These are phyloP conservation scores for Phoenicopterus ruber DNA, from an alignment of 2,113 vertebrate species.

Conservation along the genomic window DNA sequence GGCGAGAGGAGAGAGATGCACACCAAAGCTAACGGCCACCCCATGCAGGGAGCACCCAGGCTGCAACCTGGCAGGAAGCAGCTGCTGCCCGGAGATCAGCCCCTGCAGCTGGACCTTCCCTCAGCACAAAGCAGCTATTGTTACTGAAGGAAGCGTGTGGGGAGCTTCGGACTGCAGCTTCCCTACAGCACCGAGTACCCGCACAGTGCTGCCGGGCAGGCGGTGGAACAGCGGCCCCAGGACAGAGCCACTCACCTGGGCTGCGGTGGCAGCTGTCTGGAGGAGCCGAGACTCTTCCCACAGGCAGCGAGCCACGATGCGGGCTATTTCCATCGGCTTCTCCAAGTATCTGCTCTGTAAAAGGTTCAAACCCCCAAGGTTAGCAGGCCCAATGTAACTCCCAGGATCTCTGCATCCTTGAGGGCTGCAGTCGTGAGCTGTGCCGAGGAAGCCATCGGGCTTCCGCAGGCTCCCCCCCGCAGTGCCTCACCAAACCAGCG, in stretches of 20 bases:
- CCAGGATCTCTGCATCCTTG: accelerated
- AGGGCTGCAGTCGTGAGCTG: accelerated
- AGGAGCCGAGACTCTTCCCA: conserved; percentile 95
- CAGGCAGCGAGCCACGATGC: conserved; percentile 93
- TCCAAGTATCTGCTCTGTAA: conserved; percentile 93
- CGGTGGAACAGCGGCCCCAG: accelerated
- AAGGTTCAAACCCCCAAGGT: not conserved
- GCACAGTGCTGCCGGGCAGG: accelerated
- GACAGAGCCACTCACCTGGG: conserved; percentile 77
- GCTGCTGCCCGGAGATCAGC: not conserved
- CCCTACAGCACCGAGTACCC: not conserved
- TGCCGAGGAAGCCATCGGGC: accelerated
- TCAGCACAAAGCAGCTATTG: not conserved
- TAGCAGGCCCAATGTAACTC: not conserved
- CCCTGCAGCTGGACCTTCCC: not conserved
- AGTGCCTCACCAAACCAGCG: not conserved
- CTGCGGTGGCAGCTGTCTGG: conserved; percentile 88
- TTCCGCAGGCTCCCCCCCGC: not conserved
- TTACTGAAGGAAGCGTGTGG: accelerated
- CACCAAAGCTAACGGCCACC: not conserved
- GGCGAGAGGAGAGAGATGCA: not conserved
- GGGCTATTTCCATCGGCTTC: conserved; percentile 97
- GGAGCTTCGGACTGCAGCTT: not conserved
- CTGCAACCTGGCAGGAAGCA: not conserved
- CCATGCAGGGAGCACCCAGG: not conserved